Evolutionary conservation across 2,888 invertebrate genomes (phyloP).

Genomic region (Tolmerus cingulatus): DNA sequence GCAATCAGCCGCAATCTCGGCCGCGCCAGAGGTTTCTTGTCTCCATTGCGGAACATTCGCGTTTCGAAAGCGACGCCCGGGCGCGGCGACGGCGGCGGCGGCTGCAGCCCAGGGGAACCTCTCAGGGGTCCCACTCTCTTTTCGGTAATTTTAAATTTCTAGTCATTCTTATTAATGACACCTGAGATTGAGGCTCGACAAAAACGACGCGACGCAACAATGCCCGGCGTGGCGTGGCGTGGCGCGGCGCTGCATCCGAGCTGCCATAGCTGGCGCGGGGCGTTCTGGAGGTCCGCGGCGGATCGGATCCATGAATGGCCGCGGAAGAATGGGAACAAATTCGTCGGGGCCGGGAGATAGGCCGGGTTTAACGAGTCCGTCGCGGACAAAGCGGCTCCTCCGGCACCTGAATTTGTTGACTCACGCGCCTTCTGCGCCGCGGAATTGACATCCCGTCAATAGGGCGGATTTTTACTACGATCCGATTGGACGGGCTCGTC

Average conservation of each 20-base stretch:
- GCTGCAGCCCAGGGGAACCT: neutral
- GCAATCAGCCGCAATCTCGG: neutral
- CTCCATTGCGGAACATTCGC: constrained; percentile 1
- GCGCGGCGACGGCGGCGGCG: no score
- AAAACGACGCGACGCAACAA: constrained; percentile 15
- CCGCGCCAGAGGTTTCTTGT: neutral
- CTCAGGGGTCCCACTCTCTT: constrained; percentile 14
- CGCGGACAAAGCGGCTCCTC: constrained; percentile 10
- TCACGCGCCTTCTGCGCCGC: constrained; percentile 29
- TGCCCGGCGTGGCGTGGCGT: neutral
- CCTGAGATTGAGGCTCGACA: constrained; percentile 13
- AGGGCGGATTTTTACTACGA: neutral
- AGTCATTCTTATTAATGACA: constrained; percentile 37
- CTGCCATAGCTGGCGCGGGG: neutral
- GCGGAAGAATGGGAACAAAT: constrained; percentile 3
- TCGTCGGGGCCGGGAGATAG: neutral
- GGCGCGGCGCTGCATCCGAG: neutral
- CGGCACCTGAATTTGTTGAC: constrained; percentile 31
- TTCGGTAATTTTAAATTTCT: constrained; percentile 37
- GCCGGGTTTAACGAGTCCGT: constrained; percentile 19
- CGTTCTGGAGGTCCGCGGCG: neutral
- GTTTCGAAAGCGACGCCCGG: neutral
- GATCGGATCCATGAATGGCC: constrained; percentile 22
- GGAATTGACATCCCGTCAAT: constrained; percentile 27
- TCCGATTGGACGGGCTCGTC: neutral